Evolutionary conservation across 2,113 vertebrate species (phyloP).

Genomic region (Grammomys surdaster): DNA sequence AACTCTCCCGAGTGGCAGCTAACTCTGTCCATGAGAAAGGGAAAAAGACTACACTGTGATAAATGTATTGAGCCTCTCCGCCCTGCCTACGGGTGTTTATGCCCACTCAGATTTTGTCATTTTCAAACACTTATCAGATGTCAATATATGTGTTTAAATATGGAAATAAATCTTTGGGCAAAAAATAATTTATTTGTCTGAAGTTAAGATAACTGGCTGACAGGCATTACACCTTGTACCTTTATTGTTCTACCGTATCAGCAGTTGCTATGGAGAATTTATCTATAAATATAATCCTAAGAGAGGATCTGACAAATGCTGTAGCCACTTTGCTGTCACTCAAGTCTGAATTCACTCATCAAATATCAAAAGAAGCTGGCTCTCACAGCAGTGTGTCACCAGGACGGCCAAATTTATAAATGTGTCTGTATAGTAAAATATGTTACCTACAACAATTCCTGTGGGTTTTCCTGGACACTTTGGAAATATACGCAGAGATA

Average conservation of each 20-base stretch:
- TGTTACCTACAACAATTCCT: too few species aligned
- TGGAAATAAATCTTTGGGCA: background rate
- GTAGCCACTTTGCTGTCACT: background rate
- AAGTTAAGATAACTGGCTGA: background rate
- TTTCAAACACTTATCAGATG: background rate
- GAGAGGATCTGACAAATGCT: background rate
- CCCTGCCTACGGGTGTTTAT: background rate
- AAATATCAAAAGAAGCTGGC: background rate
- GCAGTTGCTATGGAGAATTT: background rate
- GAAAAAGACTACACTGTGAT: background rate
- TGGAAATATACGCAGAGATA: background rate
- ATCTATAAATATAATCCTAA: background rate
- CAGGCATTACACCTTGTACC: background rate
- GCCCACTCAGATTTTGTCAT: background rate
- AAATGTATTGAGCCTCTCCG: background rate
- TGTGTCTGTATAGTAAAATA: background rate
- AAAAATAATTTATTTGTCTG: background rate
- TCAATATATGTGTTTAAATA: background rate
- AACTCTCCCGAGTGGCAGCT: too few species aligned
- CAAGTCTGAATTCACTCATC: background rate
- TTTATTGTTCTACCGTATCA: background rate
- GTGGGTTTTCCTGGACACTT: background rate
- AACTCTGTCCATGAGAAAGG: background rate
- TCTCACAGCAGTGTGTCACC: rapidly evolving
- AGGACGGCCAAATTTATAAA: background rate